A percentile compares a stretch with the other conserved stretches of the same genome.
phyloP scores from a whole-genome alignment of 2,888 invertebrate genomes.

The Sipha maydis region DNA sequence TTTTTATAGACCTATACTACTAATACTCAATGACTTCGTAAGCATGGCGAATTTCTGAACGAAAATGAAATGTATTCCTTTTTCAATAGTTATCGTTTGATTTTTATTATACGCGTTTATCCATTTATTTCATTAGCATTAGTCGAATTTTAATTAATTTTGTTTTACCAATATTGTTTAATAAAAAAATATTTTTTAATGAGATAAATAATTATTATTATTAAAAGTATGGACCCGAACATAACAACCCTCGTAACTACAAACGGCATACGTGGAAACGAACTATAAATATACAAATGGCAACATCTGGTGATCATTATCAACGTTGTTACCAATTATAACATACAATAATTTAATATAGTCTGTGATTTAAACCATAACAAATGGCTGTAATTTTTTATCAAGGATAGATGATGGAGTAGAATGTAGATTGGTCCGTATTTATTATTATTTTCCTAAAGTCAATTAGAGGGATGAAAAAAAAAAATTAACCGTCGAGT shows the following conservation, averaged over 20 bases:
- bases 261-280: not conserved
- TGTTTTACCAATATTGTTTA: not conserved
- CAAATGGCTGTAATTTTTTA: no score
- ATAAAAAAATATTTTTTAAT: not conserved
- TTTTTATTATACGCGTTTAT: not conserved
- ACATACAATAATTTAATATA: no score
- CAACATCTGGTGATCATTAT: not conserved
- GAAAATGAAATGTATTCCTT: not conserved
- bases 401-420: no score
- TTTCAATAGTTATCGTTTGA: not conserved
- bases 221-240: not conserved
- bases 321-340: not conserved
- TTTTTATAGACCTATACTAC: no score
- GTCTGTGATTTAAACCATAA: no score
- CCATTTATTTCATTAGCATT: not conserved
- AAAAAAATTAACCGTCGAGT: not conserved
- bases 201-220: not conserved
- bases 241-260: not conserved
- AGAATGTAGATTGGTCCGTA: not conserved
- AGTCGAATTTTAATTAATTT: not conserved
- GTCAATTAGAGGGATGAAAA: not conserved
- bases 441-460: not conserved
- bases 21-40: not conserved
- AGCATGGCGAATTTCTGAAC: not conserved
- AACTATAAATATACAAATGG: not conserved